phyloP scores from a whole-genome alignment of 1,140 invertebrate genomes.

The Drosophila tsacasi region DNA sequence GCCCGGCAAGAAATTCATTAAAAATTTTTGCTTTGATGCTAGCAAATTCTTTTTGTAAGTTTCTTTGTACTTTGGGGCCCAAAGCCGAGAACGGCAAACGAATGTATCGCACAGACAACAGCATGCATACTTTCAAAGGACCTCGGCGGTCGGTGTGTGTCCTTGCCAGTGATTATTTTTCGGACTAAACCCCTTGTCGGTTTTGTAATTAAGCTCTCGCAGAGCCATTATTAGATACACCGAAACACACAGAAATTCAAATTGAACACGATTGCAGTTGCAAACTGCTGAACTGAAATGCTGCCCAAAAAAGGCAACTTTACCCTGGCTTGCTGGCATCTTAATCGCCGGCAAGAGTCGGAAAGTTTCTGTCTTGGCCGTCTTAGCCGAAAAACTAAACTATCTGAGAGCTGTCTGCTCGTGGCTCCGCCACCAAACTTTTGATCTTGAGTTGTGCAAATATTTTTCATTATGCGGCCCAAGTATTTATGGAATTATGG shows the following conservation, averaged over 20 bases:
- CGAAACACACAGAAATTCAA: conserved; percentile 33
- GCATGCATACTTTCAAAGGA: conserved; percentile 51
- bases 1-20: conserved; percentile 80
- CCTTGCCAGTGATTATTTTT: conserved; percentile 56
- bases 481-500: conserved; percentile 79
- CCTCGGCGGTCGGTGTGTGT: conserved; percentile 40
- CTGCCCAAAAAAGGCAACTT: conserved; percentile 53
- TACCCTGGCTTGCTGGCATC: conserved; percentile 47
- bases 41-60: conserved; percentile 79
- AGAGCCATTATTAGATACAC: conserved; percentile 37
- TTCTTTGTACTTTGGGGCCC: conserved; percentile 59
- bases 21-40: conserved; percentile 84
- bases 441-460: conserved; percentile 69
- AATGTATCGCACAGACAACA: conserved; percentile 48
- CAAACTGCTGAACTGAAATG: conserved; percentile 33
- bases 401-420: conserved; percentile 53
- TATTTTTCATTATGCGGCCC: conserved; percentile 69
- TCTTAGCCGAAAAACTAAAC: conserved; percentile 47
- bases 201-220: conserved; percentile 65
- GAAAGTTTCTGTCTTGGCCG: conserved; percentile 52
- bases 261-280: conserved; percentile 49
- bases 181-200: conserved; percentile 41
- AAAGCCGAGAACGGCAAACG: conserved; percentile 5
- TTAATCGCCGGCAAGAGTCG: conserved; percentile 61
- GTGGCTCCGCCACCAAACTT: conserved; percentile 63